phyloP scores from a whole-genome alignment of 2,888 invertebrate species.

The Ptilodon capucinus region DNA sequence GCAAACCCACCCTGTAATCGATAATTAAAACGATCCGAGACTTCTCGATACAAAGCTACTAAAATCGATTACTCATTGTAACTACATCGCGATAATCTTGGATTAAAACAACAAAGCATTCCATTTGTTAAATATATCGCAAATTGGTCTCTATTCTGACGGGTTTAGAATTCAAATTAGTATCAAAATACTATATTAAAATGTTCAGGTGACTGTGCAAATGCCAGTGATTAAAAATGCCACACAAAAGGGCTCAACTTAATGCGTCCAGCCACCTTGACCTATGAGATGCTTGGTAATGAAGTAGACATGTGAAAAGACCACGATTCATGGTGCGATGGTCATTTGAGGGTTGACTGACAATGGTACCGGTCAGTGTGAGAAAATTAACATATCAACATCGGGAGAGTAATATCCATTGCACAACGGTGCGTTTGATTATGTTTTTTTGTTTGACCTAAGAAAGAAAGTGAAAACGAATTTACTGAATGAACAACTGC shows the following conservation, averaged over 20 bases:
- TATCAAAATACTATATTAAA: slow-evolving; percentile 22
- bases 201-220: slow-evolving; percentile 43
- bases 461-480: too few relatives aligned
- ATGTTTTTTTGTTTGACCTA: too few relatives aligned
- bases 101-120: slow-evolving; percentile 21
- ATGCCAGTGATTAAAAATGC: slow-evolving; percentile 51
- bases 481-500: too few relatives aligned
- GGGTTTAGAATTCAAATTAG: slow-evolving; percentile 5
- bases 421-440: too few relatives aligned
- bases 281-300: slow-evolving; percentile 14
- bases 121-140: background rate
- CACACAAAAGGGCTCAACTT: slow-evolving; percentile 36
- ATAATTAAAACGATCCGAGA: slow-evolving; percentile 42
- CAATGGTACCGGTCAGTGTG: slow-evolving; percentile 34
- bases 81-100: slow-evolving; percentile 31
- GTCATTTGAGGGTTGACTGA: slow-evolving; percentile 18
- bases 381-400: slow-evolving; percentile 30
- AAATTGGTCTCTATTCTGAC: slow-evolving; percentile 5
- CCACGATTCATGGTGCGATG: slow-evolving; percentile 5
- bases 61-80: slow-evolving; percentile 51
- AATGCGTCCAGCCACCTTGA: slow-evolving; percentile 25
- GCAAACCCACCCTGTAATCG: slow-evolving; percentile 14
- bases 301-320: background rate
- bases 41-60: slow-evolving; percentile 25
- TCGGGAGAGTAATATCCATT: background rate